Evolutionary conservation across 92 coral and sea anemone genomes (phyloP), one percentile per base, ranked within the genome.

Genomic region (Hydrozoanthus gracilis): DNA sequence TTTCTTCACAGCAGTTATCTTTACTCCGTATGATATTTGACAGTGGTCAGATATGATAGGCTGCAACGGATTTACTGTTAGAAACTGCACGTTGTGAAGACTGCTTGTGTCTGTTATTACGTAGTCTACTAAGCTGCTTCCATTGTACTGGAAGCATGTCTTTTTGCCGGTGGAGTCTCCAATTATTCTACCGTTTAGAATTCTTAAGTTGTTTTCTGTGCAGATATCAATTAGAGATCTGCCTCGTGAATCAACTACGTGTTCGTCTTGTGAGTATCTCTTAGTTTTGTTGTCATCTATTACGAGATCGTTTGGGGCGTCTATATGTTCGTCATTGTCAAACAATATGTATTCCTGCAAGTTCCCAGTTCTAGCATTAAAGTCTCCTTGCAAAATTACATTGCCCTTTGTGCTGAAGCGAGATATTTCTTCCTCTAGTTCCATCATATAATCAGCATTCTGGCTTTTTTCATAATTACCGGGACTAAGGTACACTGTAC

Each of bases 351-450:
- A 86, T 46, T 86, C 60, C 88, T 72, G 35, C 35, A 27, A 27
- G 35, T 27, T 27, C 35, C 35, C 35, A 27, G 35, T 27, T 27
- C 35, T 27, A 4, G 88, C 83, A 18, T 86, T 86, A 86, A 86
- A 86, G 68, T 86, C 80, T 8, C 82, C 88, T 60, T 86, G 88
- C 62, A 74, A 17, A 18, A 86, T 86, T n/a, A 86, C 83, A 8
- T 55, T 15, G 56, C 82, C 88, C 64, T 73, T 86, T 45, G 86
- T 13, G 44, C 58, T 39, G 52, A 82, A 82, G 71, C 71, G 76
- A 44, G 75, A 64, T 47, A 82, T 51, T 82, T 82, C 86, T 10
- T 82, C 54, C 56, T 66, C 86, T 51, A 82, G 58, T 14, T 82
- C 68, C 18, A 50, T 12, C 48, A 82, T 65, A 62, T 82, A 82